Evolutionary conservation across 2,888 invertebrate genomes (phyloP).

Genomic region (Syrista parreyssii): DNA sequence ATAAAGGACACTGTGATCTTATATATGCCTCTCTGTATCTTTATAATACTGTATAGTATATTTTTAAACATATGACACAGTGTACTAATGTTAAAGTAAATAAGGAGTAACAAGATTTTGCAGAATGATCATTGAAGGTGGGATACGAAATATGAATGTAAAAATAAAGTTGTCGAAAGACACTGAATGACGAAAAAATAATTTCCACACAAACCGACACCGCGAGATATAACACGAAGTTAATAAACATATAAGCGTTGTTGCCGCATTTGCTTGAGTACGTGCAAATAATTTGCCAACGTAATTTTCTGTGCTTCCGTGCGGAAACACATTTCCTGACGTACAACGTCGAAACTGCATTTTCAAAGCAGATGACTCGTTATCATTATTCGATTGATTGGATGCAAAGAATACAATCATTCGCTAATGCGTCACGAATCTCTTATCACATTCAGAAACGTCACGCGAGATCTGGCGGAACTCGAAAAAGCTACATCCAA

Average conservation of each 20-base stretch:
- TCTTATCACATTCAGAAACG: not conserved
- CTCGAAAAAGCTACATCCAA: not conserved
- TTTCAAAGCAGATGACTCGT: not conserved
- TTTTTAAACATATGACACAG: not conserved
- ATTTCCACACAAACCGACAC: not conserved
- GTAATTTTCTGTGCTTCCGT: not conserved
- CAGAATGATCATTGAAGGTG: not conserved
- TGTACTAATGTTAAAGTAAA: not conserved
- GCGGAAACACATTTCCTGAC: not conserved
- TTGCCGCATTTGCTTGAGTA: not conserved
- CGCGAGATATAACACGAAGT: not conserved
- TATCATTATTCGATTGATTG: not conserved
- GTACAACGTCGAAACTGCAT: not conserved
- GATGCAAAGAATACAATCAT: not conserved
- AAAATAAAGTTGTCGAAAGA: not conserved
- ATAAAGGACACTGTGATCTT: not conserved
- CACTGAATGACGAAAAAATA: not conserved
- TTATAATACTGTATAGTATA: not conserved
- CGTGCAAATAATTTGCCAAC: not conserved
- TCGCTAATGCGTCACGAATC: not conserved
- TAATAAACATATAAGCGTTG: no score
- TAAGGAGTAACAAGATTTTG: not conserved
- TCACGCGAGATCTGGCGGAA: not conserved
- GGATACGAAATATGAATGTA: not conserved
- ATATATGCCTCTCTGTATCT: not conserved